Evolutionary conservation across 2,797 vertebrate genomes (phyloP), one percentile per base, ranked within the genome.

Genomic region (Oreochromis grahami): DNA sequence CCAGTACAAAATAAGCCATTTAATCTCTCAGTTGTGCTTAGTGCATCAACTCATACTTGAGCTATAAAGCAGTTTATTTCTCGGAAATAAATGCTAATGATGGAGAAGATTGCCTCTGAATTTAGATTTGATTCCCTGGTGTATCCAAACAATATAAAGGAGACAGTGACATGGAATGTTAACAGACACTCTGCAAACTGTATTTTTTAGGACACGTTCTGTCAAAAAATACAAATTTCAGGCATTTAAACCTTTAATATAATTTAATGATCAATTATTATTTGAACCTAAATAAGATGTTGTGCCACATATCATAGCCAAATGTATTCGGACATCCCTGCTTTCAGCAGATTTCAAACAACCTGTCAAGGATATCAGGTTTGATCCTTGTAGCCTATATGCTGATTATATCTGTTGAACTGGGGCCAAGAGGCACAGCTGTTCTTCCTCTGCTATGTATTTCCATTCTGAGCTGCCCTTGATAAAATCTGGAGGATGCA

Each of bases 21-120:
- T 83, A 43, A 77, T 90, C 76, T 74, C 76, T 80, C 80, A 82
- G 76, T 48, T 81, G 17, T 45, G 65, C 84, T 84, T 86, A 91
- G 89, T 83, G 58, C 56, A 87, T 92, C 78, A 82, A 29, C 74
- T 84, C 84, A 52, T 81, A 85, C 88, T 86, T 82, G 68, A 50
- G 63, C 43, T 76, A 58, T 83, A 79, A 86, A 81, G 80, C 74
- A 51, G 86, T 91, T 88, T 81, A 89, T 83, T 82, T 88, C 38
- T 72, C 34, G 34, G 52, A 58, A 85, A 80, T 86, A 34, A 88
- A 88, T 84, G 70, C 65, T 80, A 60, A 77, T 86, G 76, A 26
- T 76, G 58, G 68, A 86, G 43, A 82, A 76, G 36, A 83, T 76
- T 83, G 81, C 70, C 58, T 86, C 38, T 88, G 84, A 82, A 88